Conservation (phyloP, 2,113 vertebrate species). For the Vimba vimba region DNA sequence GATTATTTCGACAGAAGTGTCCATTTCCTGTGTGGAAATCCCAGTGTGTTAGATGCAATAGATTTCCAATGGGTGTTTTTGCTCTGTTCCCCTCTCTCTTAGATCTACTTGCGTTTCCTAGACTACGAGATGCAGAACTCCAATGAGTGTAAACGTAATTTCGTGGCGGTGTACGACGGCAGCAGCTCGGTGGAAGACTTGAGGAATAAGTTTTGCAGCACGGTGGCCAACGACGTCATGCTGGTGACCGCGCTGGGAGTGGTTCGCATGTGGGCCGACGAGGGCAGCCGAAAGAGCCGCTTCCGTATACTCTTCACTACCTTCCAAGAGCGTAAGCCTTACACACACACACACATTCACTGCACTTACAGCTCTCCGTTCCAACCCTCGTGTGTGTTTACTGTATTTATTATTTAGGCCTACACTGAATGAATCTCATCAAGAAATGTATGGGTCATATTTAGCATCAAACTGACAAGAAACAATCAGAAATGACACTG, state of each 20-base stretch:
- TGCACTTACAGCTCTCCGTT: background rate
- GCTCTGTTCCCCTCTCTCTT: conserved; percentile 28
- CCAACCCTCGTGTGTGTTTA: background rate
- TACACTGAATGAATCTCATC: background rate
- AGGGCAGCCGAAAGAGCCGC: conserved; percentile 90
- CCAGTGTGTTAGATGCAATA: background rate
- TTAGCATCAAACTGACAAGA: too few species aligned
- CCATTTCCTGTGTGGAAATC: conserved; percentile 1
- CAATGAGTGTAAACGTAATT: conserved; percentile 98
- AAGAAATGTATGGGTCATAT: background rate
- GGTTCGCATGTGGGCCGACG: conserved; percentile 97
- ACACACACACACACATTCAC: background rate
- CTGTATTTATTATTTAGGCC: background rate
- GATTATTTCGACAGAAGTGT: background rate
- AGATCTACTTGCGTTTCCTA: conserved; percentile 97
- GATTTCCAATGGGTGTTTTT: background rate
- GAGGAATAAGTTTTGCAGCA: conserved; percentile 97
- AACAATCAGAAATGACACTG: too few species aligned
- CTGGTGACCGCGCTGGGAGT: conserved; percentile 92
- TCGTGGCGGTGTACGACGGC: conserved; percentile 97
- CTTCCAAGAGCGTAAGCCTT: conserved; percentile 95
- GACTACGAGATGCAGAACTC: conserved; percentile 99
- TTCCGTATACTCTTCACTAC: conserved; percentile 99
- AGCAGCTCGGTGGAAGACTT: conserved; percentile 95
- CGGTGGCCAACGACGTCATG: conserved; percentile 97